Conservation (phyloP, 2,113 vertebrate genomes). For the Benitochromis conjunctus region DNA sequence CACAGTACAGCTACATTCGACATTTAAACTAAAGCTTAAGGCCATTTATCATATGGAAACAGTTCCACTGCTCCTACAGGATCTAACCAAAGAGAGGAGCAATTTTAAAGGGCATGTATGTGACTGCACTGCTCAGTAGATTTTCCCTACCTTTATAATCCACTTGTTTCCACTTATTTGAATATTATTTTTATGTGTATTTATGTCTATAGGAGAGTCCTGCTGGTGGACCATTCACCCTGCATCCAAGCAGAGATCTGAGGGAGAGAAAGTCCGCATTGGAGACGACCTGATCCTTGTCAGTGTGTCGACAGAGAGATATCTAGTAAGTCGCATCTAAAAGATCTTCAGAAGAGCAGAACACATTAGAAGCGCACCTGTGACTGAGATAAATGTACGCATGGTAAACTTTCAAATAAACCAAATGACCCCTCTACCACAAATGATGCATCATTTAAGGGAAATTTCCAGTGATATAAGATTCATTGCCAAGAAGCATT, state of each 20-base stretch:
- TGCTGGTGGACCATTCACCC: constrained; percentile 99
- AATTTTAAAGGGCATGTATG: background rate
- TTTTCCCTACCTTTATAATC: background rate
- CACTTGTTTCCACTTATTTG: background rate
- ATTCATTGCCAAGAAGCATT: background rate
- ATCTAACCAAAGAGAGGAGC: background rate
- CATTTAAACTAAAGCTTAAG: background rate
- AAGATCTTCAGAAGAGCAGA: background rate
- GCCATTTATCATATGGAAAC: constrained; percentile 1
- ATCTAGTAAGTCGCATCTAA: constrained; percentile 75
- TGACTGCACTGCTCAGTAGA: background rate
- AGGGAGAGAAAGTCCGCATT: constrained; percentile 96
- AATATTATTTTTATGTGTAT: background rate
- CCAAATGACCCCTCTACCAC: background rate
- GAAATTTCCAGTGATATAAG: background rate
- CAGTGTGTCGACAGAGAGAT: constrained; percentile 95
- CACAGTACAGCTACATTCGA: background rate
- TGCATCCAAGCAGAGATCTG: constrained; percentile 94
- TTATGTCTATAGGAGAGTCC: constrained; percentile 80
- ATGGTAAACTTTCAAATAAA: background rate
- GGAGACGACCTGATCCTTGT: constrained; percentile 97
- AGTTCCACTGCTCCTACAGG: background rate
- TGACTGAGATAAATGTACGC: background rate
- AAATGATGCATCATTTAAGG: background rate
- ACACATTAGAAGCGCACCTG: background rate